A percentile compares a stretch with the other conserved stretches of the same genome.
phyloP scores from a whole-genome alignment of 2,888 invertebrate species.

The Agriopis aurantiaria region DNA sequence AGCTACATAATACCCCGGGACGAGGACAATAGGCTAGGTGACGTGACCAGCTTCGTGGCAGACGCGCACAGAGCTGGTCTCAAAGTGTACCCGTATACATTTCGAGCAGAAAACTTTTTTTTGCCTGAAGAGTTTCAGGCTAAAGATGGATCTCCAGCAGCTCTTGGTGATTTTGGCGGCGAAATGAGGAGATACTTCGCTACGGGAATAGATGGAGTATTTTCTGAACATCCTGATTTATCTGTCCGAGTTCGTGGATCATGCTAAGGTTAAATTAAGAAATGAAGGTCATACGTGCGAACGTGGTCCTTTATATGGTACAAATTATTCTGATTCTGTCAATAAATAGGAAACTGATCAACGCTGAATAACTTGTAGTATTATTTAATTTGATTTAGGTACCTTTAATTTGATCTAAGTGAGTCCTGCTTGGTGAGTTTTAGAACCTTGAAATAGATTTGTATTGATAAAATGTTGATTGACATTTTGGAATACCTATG shows the following conservation, averaged over 20 bases:
- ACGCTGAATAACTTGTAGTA: no score
- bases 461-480: slow-evolving; percentile 5
- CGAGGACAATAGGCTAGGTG: slow-evolving; percentile 59
- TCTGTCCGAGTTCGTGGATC: slow-evolving; percentile 55
- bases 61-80: slow-evolving; percentile 72
- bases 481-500: not conserved
- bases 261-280: slow-evolving; percentile 10
- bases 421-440: no score
- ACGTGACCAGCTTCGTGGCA: slow-evolving; percentile 66
- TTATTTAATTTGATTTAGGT: no score
- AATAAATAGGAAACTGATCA: no score
- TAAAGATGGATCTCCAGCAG: slow-evolving; percentile 41
- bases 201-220: slow-evolving; percentile 76
- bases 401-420: no score
- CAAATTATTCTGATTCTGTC: no score
- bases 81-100: slow-evolving; percentile 77
- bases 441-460: no score
- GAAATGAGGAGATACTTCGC: slow-evolving; percentile 69
- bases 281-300: not conserved
- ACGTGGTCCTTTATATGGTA: no score
- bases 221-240: slow-evolving; percentile 77
- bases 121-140: slow-evolving; percentile 34
- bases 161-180: slow-evolving; percentile 65
- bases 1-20: slow-evolving; percentile 73
- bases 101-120: slow-evolving; percentile 50